These are phyloP conservation scores for Nephrocerus scutellatus DNA, from an alignment of 2,888 invertebrate species.

Conservation along the genomic window DNA sequence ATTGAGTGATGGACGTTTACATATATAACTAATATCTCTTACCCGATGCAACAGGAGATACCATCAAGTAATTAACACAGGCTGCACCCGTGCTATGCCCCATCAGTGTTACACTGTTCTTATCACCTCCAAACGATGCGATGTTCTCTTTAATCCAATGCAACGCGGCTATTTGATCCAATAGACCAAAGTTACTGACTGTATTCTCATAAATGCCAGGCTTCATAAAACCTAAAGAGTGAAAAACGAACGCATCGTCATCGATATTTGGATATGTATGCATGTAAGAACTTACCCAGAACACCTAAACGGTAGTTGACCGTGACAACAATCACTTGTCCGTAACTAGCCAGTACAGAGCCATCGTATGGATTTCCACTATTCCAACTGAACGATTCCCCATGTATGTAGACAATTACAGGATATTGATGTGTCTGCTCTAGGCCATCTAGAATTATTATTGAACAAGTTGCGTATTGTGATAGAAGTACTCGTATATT, in stretches of 20 bases:
- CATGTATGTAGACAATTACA: constrained; percentile 87
- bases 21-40: constrained; percentile 16
- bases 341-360: constrained; percentile 83
- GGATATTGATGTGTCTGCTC: constrained; percentile 58
- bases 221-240: constrained; percentile 63
- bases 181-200: constrained; percentile 83
- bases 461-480: neutral
- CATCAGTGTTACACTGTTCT: constrained; percentile 78
- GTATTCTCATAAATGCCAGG: constrained; percentile 67
- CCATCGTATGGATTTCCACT: constrained; percentile 97
- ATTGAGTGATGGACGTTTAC: constrained; percentile 8
- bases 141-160: constrained; percentile 95
- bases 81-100: constrained; percentile 95
- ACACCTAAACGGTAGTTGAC: constrained; percentile 78
- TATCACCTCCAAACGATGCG: constrained; percentile 83
- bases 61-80: constrained; percentile 85
- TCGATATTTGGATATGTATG: constrained; percentile 10
- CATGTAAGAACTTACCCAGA: constrained; percentile 56
- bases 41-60: constrained; percentile 78
- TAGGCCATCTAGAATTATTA: constrained; percentile 30
- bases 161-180: constrained; percentile 90
- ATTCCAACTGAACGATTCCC: constrained; percentile 95
- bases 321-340: constrained; percentile 79
- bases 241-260: constrained; percentile 3
- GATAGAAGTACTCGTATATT: neutral